phyloP scores from a whole-genome alignment of 2,113 vertebrate species.

The Rhabdomys dilectus region DNA sequence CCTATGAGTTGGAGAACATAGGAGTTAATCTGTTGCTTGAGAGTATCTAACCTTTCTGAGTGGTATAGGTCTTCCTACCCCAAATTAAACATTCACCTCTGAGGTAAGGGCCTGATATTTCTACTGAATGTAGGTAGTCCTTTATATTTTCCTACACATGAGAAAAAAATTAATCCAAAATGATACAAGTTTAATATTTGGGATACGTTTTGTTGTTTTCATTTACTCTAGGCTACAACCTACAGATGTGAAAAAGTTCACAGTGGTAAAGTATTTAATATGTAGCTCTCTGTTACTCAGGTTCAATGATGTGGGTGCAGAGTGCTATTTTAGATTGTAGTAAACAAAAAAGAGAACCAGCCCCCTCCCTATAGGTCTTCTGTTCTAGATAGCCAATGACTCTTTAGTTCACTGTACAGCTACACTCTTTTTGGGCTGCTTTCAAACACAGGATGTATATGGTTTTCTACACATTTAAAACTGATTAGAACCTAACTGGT shows the following conservation, averaged over 20 bases:
- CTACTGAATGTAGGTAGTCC: not conserved
- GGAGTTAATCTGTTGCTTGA: not conserved
- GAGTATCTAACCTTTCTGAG: not conserved
- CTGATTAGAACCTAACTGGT: conserved; percentile 4
- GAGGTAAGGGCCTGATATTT: conserved; percentile 2
- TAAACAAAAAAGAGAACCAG: not conserved
- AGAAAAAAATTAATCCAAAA: conserved; percentile 47
- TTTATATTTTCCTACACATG: conserved; percentile 34
- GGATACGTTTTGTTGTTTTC: conserved; percentile 12
- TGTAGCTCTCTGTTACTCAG: not conserved
- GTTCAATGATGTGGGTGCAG: not conserved
- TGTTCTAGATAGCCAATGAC: not conserved
- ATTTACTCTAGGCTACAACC: not conserved
- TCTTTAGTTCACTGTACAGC: conserved; percentile 9
- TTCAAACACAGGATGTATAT: conserved; percentile 15
- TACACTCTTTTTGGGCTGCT: not conserved
- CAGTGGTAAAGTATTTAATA: not conserved
- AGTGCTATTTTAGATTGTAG: not conserved
- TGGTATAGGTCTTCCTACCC: not conserved
- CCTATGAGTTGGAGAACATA: conserved; percentile 9
- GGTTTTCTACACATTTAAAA: conserved; percentile 20
- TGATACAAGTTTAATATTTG: conserved; percentile 51
- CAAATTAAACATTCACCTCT: conserved; percentile 41
- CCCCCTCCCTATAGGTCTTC: not conserved
- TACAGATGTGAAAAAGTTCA: not conserved